A percentile compares a stretch with the other conserved stretches of the same genome.
Conservation (phyloP, 2,888 invertebrate species). For the Diaperis boleti region DNA sequence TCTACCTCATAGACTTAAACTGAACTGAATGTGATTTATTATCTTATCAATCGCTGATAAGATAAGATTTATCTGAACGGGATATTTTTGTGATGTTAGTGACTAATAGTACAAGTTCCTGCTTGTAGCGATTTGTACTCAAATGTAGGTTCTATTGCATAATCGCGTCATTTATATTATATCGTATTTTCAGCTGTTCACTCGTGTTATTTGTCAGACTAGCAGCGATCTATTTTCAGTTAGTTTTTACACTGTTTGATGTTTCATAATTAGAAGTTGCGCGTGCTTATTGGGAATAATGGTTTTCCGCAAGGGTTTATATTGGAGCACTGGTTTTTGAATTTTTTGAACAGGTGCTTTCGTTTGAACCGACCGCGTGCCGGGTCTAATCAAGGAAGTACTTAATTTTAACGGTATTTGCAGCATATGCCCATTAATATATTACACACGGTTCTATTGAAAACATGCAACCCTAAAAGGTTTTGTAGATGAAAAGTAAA, state of each 20-base stretch:
- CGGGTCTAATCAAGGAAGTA: too few species aligned
- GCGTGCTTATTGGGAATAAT: neutral
- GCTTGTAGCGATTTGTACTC: neutral
- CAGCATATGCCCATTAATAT: too few species aligned
- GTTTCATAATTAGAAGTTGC: neutral
- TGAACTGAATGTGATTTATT: neutral
- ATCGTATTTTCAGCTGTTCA: slow-evolving; percentile 17
- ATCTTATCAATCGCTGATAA: slow-evolving; percentile 17
- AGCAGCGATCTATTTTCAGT: slow-evolving; percentile 16
- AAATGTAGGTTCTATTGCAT: slow-evolving; percentile 1
- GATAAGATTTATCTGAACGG: slow-evolving; percentile 12
- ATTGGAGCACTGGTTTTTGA: neutral
- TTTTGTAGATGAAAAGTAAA: too few species aligned
- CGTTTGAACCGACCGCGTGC: too few species aligned
- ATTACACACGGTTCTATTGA: too few species aligned
- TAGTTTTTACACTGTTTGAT: slow-evolving; percentile 1
- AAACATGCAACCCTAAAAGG: too few species aligned
- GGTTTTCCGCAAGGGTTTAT: neutral
- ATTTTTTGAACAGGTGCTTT: too few species aligned
- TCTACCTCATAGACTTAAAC: neutral
- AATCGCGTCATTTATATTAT: slow-evolving; percentile 7
- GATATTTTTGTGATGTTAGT: too few species aligned
- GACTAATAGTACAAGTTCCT: too few species aligned
- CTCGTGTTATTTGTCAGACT: slow-evolving; percentile 4
- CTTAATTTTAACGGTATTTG: too few species aligned